A percentile compares a stretch with the other conserved stretches of the same genome.
phyloP scores from a whole-genome alignment of 2,888 invertebrate genomes.

The Gryllus longicercus region DNA sequence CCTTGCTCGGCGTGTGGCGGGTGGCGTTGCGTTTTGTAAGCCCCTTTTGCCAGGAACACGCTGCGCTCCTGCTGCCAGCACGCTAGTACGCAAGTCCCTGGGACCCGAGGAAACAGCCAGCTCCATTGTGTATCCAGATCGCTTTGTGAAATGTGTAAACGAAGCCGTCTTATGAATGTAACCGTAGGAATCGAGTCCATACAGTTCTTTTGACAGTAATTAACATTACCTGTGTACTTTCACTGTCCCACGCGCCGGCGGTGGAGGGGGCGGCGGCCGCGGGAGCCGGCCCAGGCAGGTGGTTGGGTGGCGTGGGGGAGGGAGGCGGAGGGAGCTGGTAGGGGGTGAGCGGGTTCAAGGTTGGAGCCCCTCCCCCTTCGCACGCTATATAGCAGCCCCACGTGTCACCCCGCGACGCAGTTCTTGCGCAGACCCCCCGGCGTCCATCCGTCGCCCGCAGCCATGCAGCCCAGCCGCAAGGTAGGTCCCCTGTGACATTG shows the following conservation, averaged over 20 bases:
- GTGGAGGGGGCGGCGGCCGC: neutral
- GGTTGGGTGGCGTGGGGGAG: neutral
- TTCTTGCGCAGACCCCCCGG: neutral
- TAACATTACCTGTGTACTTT: slow-evolving; percentile 29
- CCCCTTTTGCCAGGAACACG: neutral
- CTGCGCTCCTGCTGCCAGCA: neutral
- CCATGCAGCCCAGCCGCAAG: slow-evolving; percentile 29
- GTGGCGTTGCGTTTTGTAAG: neutral
- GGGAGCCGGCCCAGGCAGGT: neutral
- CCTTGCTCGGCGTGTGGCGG: neutral
- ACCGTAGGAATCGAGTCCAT: slow-evolving; percentile 29
- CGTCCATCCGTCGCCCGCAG: neutral
- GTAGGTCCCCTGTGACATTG: neutral
- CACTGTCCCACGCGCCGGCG: slow-evolving; percentile 33
- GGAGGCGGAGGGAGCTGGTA: neutral
- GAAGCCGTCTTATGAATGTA: neutral
- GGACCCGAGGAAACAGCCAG: neutral
- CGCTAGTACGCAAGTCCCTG: neutral
- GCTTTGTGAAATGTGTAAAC: slow-evolving; percentile 17
- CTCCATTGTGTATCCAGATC: slow-evolving; percentile 17
- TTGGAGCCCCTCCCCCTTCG: slow-evolving; percentile 23
- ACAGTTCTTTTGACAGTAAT: slow-evolving; percentile 26
- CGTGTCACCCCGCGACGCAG: slow-evolving; percentile 20
- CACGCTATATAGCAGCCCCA: slow-evolving; percentile 32
- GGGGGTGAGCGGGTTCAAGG: slow-evolving; percentile 25